These are phyloP conservation scores for Gallinago solitaria DNA, from an alignment of 2,797 vertebrate genomes.

Conservation along the genomic window DNA sequence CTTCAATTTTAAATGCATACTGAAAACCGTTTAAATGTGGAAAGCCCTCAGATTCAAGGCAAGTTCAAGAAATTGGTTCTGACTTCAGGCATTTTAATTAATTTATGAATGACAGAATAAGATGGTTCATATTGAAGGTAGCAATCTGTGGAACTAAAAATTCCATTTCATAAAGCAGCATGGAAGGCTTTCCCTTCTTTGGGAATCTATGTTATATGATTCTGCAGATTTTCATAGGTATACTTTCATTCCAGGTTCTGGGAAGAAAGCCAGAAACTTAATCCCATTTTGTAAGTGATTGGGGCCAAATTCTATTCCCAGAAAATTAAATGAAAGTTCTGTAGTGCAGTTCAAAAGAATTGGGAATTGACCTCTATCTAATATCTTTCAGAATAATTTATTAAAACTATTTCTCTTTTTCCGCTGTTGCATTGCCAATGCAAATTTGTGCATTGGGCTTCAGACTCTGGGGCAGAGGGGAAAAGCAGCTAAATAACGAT, in stretches of 20 bases:
- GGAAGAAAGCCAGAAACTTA: slow-evolving; percentile 54
- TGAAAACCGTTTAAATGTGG: slow-evolving; percentile 19
- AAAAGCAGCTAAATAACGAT: slow-evolving; percentile 31
- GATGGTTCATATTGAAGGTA: not conserved
- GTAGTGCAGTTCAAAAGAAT: slow-evolving; percentile 34
- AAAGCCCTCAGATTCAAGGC: slow-evolving; percentile 10
- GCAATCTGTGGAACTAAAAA: not conserved
- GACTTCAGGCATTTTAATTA: slow-evolving; percentile 53
- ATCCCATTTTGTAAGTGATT: slow-evolving; percentile 18
- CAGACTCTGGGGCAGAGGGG: not conserved
- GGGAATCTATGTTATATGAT: not conserved
- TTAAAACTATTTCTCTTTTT: slow-evolving; percentile 30
- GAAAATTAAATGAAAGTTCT: slow-evolving; percentile 49
- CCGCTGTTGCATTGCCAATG: not conserved
- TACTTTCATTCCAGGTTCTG: slow-evolving; percentile 8
- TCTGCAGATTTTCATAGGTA: not conserved
- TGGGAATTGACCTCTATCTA: slow-evolving; percentile 55
- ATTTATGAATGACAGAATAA: slow-evolving; percentile 46
- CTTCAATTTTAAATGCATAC: slow-evolving; percentile 30
- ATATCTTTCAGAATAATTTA: slow-evolving; percentile 51
- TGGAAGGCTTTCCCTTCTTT: not conserved
- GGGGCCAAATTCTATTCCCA: slow-evolving; percentile 37
- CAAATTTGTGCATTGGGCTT: slow-evolving; percentile 3
- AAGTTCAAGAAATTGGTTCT: slow-evolving; percentile 45
- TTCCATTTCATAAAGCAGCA: not conserved